phyloP scores from a whole-genome alignment of 2,113 vertebrate species.

The Cyprinus carpio region DNA sequence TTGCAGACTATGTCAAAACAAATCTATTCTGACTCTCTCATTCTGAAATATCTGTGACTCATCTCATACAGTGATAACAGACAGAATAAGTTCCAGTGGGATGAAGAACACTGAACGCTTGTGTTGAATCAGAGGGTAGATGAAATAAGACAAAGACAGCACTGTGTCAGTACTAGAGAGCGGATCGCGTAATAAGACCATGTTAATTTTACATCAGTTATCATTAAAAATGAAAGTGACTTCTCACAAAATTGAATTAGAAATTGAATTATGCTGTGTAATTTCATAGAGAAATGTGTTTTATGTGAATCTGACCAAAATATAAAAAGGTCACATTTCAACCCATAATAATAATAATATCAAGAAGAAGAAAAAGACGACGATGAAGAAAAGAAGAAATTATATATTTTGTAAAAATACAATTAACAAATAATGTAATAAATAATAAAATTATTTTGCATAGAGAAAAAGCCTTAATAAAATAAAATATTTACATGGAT shows the following conservation, averaged over 20 bases:
- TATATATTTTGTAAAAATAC: too few species aligned
- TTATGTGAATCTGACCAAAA: not conserved
- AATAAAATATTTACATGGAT: too few species aligned
- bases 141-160: constrained; percentile 49
- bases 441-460: too few species aligned
- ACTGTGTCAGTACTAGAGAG: constrained; percentile 33
- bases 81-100: constrained; percentile 4
- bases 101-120: constrained; percentile 37
- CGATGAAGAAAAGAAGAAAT: too few species aligned
- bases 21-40: constrained; percentile 7
- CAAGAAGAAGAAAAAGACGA: too few species aligned
- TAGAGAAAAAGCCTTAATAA: too few species aligned
- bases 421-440: too few species aligned
- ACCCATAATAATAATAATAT: too few species aligned
- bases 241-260: constrained; percentile 43
- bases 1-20: not conserved
- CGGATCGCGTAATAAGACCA: constrained; percentile 35
- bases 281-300: constrained; percentile 62
- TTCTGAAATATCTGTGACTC: constrained; percentile 7
- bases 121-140: constrained; percentile 37
- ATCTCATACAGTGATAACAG: not conserved
- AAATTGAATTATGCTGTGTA: constrained; percentile 60
- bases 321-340: not conserved
- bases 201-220: constrained; percentile 54
- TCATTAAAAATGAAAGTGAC: constrained; percentile 49